Evolutionary conservation across 92 coral and sea anemone species (phyloP), one percentile per base, ranked within the genome.

Genomic region (Parazoanthus darwini): DNA sequence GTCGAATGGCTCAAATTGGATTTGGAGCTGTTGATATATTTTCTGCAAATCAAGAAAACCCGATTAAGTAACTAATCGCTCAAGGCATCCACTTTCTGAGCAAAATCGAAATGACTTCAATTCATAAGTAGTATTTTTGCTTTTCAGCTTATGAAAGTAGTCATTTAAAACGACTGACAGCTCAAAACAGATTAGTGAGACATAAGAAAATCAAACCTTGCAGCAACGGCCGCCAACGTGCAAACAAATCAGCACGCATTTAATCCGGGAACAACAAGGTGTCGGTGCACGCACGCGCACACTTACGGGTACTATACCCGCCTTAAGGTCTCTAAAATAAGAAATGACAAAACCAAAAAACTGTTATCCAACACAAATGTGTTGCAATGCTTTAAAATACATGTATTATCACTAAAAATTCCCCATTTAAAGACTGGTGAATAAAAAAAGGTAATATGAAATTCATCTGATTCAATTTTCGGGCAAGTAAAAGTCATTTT

Each of bases 41-140:
- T 29, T 54, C 59, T 54, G 59, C 59, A 54, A 54, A 54, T 54
- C 59, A 54, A 54, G 18, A 54, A 54, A 54, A 54, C 3, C 59
- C 20, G 20, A 63, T 56, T 71, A 91, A 63, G 89, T 91, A 58
- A 85, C 90, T 74, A 29, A 29, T 86, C 85, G 72, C 86, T 59
- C 86, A 91, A 70, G 51, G 91, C 86, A 85, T 77, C 89, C 51
- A 59, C 77, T 73, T 88, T 88, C 90, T 88, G 71, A 70, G 81
- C 67, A 73, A 38, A 70, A 67, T 78, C 51, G 11, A 46, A 46
- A 46, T 46, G 51, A 46, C 6, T 46, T 46, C 8, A 80, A 87
- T 87, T 87, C 85, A 78, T 86, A 85, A 72, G 42, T 36, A 85
- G 67, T 75, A 75, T 75, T 37, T 75, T 29, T 29, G 33, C 33